These are phyloP conservation scores for Hyphantria cunea DNA, from an alignment of 1,140 invertebrate genomes.

Conservation along the genomic window DNA sequence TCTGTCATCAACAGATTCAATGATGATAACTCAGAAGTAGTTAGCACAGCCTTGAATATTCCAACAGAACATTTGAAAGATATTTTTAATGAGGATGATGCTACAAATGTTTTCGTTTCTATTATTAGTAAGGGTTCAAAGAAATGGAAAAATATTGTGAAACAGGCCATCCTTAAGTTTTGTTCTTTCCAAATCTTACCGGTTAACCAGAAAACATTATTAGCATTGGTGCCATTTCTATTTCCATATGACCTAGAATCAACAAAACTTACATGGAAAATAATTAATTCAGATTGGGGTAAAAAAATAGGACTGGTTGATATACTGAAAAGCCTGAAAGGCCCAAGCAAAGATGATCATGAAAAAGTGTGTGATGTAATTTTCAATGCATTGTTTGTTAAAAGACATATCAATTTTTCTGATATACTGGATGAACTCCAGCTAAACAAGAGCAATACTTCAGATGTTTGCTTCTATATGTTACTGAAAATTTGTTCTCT, in stretches of 20 bases:
- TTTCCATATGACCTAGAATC: constrained; percentile 81
- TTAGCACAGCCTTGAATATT: constrained; percentile 78
- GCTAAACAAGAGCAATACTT: constrained; percentile 55
- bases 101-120: constrained; percentile 53
- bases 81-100: constrained; percentile 62
- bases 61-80: constrained; percentile 63
- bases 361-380: constrained; percentile 55
- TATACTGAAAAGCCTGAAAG: constrained; percentile 60
- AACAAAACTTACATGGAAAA: constrained; percentile 72
- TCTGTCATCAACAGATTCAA: constrained; percentile 82
- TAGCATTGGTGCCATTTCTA: constrained; percentile 83
- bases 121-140: constrained; percentile 53
- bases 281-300: constrained; percentile 79
- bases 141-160: constrained; percentile 67
- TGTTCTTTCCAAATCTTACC: constrained; percentile 61
- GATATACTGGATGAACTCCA: constrained; percentile 53
- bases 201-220: constrained; percentile 65
- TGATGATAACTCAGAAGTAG: constrained; percentile 82
- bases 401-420: constrained; percentile 50
- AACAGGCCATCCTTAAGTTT: constrained; percentile 68
- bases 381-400: constrained; percentile 56
- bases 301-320: constrained; percentile 63
- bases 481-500: constrained; percentile 63
- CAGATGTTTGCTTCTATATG: constrained; percentile 59
- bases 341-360: constrained; percentile 43